These are phyloP conservation scores for Magallana gigas DNA, from an alignment of 1,140 invertebrate genomes.

Conservation along the genomic window DNA sequence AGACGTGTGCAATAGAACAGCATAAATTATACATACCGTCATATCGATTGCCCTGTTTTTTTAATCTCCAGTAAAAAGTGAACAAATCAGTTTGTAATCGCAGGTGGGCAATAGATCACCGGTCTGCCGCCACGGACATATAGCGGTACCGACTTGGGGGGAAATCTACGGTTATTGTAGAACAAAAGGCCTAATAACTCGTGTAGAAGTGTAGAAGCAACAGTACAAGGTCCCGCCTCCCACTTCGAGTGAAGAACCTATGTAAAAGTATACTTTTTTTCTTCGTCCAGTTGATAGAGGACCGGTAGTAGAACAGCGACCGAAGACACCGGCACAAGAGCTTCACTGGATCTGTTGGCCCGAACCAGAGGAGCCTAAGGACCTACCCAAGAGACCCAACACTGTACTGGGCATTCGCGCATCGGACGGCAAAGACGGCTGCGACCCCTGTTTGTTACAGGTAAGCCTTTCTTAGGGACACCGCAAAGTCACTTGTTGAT, in stretches of 20 bases:
- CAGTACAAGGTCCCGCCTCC: not conserved
- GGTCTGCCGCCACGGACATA: not conserved
- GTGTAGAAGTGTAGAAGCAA: not conserved
- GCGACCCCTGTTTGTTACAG: not conserved
- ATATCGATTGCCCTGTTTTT: slow-evolving; percentile 17
- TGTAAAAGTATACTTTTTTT: not conserved
- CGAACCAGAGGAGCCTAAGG: slow-evolving; percentile 40
- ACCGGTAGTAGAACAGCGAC: slow-evolving; percentile 5
- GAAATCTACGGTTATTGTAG: not conserved
- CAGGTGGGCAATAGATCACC: not conserved
- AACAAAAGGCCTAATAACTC: slow-evolving; percentile 19
- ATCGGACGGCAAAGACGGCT: slow-evolving; percentile 14
- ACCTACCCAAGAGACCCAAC: slow-evolving; percentile 46
- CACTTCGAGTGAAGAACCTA: slow-evolving; percentile 3
- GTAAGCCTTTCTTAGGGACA: not conserved
- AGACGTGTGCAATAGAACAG: not conserved
- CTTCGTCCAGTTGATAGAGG: slow-evolving; percentile 28
- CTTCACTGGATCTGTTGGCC: slow-evolving; percentile 57
- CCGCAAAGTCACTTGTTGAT: too few species aligned
- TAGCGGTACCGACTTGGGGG: not conserved
- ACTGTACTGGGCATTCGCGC: slow-evolving; percentile 48
- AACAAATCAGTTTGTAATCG: slow-evolving; percentile 19
- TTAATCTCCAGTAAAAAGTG: not conserved
- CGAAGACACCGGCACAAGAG: slow-evolving; percentile 39
- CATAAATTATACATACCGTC: slow-evolving; percentile 12